Conservation (phyloP, 2,797 vertebrate genomes). For the Protosalanx chinensis region DNA sequence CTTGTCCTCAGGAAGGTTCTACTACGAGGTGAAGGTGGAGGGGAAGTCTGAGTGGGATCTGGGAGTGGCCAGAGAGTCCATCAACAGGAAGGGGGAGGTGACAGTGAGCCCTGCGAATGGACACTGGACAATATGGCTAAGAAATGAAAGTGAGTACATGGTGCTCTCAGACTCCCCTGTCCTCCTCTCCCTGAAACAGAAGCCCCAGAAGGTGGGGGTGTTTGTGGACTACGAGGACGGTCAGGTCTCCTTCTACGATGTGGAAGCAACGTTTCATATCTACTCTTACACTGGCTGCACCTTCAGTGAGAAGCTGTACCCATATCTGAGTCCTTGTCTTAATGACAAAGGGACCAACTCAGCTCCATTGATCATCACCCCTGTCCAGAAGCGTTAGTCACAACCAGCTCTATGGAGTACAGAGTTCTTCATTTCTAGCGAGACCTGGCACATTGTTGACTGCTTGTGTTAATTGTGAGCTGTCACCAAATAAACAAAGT, state of each 20-base stretch:
- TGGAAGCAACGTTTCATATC: constrained; percentile 1
- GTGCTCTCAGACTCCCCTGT: constrained; percentile 1
- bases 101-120: not conserved
- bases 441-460: no score
- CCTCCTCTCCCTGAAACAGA: constrained; percentile 3
- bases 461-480: no score
- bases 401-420: not conserved
- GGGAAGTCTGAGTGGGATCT: not conserved
- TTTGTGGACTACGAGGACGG: constrained; percentile 26
- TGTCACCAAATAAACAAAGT: no score
- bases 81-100: constrained; percentile 1
- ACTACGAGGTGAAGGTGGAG: not conserved
- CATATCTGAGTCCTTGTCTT: not conserved
- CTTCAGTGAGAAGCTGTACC: not conserved
- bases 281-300: not conserved
- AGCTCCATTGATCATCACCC: not conserved
- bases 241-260: constrained; percentile 4
- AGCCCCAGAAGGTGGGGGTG: constrained; percentile 21
- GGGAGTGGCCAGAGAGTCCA: constrained; percentile 12
- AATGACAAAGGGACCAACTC: not conserved
- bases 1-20: not conserved
- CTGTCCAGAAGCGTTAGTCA: not conserved
- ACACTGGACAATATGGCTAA: not conserved
- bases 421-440: not conserved
- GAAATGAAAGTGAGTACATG: not conserved